A percentile compares a stretch with the other conserved stretches of the same genome.
These are phyloP conservation scores for Centruroides vittatus DNA, from an alignment of 1,140 invertebrate species.

Conservation along the genomic window DNA sequence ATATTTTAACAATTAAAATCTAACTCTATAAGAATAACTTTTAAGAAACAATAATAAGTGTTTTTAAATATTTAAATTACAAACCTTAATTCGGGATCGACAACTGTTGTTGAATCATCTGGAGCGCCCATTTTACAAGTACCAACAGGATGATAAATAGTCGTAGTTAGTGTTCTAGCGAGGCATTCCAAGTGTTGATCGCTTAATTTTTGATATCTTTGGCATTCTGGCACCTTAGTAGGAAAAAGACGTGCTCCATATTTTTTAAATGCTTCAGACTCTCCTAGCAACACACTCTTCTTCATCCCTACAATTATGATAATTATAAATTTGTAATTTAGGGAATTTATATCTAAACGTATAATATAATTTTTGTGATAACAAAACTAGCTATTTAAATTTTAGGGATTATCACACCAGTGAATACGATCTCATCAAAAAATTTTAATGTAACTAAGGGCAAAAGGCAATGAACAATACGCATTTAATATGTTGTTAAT, in stretches of 20 bases:
- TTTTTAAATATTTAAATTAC: neutral
- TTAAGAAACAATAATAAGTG: no score
- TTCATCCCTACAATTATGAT: conserved; percentile 35
- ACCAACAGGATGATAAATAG: conserved; percentile 53
- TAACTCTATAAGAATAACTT: no score
- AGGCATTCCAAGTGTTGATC: conserved; percentile 60
- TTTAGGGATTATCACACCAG: no score
- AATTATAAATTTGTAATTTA: no score
- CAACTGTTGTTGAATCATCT: conserved; percentile 52
- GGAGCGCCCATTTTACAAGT: conserved; percentile 59
- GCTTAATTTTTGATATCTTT: conserved; percentile 47
- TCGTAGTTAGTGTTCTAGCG: conserved; percentile 54
- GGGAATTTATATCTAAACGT: no score
- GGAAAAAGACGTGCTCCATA: conserved; percentile 7
- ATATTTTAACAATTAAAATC: no score
- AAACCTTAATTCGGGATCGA: conserved; percentile 46
- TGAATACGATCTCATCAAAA: neutral
- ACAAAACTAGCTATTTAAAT: no score
- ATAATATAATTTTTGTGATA: no score
- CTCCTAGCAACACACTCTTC: conserved; percentile 38
- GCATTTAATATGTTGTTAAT: no score
- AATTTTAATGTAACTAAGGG: no score
- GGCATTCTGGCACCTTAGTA: conserved; percentile 51
- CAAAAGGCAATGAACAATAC: no score
- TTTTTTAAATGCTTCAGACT: conserved; percentile 41